Evolutionary conservation across 2,888 invertebrate genomes (phyloP).

Genomic region (Lycaena phlaeas): DNA sequence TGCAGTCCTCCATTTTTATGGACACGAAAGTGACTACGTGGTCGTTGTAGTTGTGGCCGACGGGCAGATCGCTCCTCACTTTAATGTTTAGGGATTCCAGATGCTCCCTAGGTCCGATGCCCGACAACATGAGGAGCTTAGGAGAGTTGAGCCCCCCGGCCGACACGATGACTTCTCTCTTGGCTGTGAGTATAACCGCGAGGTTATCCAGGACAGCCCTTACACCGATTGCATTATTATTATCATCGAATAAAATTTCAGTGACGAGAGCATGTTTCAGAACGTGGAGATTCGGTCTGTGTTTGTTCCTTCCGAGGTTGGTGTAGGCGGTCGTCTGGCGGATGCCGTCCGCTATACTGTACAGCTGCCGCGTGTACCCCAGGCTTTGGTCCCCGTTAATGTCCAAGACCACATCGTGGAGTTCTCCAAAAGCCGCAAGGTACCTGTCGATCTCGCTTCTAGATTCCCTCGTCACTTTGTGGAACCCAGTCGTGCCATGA

Average conservation of each 20-base stretch:
- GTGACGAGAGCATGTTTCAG: constrained; percentile 29
- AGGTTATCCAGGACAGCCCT: constrained; percentile 18
- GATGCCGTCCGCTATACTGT: constrained; percentile 25
- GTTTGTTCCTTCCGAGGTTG: constrained; percentile 24
- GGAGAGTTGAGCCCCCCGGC: constrained; percentile 35
- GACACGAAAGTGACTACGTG: constrained; percentile 20
- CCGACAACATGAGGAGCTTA: constrained; percentile 35
- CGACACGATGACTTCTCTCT: constrained; percentile 33
- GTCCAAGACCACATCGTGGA: constrained; percentile 28
- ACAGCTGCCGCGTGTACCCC: constrained; percentile 29
- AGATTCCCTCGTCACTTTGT: constrained; percentile 22
- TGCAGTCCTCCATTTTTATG: constrained; percentile 17
- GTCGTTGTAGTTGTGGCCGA: constrained; percentile 33
- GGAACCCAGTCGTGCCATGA: constrained; percentile 26
- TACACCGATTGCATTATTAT: constrained; percentile 30
- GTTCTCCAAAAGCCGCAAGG: constrained; percentile 31
- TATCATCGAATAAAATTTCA: constrained; percentile 29
- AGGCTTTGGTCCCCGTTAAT: constrained; percentile 29
- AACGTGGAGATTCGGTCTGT: constrained; percentile 27
- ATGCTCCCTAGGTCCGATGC: constrained; percentile 33
- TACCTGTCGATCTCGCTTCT: constrained; percentile 18
- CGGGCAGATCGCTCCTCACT: constrained; percentile 29
- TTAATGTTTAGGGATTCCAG: constrained; percentile 25
- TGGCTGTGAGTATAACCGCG: constrained; percentile 23
- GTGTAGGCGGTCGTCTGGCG: constrained; percentile 32